phyloP scores from a whole-genome alignment of 2,113 vertebrate species.

The Casuarius casuarius region DNA sequence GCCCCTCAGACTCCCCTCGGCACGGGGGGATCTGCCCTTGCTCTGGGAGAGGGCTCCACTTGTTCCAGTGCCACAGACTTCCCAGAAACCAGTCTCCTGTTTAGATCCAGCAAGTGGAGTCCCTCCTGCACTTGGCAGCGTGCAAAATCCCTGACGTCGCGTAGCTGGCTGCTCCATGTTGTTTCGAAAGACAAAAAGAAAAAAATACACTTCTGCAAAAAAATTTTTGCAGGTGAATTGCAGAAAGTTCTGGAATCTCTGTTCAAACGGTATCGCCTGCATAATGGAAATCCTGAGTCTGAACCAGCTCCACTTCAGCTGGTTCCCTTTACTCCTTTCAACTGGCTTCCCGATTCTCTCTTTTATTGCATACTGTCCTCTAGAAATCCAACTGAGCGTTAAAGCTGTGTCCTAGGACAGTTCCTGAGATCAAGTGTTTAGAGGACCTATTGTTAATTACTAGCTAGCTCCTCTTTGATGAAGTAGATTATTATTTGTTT shows the following conservation, averaged over 20 bases:
- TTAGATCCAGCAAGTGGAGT: neutral
- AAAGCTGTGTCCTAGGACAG: neutral
- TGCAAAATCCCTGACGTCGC: neutral
- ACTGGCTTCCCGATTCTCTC: neutral
- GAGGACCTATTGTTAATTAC: neutral
- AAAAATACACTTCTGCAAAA: neutral
- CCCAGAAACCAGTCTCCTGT: neutral
- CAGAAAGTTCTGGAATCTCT: neutral
- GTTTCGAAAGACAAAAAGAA: neutral
- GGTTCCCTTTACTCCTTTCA: neutral
- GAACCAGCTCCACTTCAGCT: neutral
- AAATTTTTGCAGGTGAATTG: neutral
- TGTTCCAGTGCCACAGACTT: neutral
- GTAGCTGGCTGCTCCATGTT: neutral
- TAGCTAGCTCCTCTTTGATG: neutral
- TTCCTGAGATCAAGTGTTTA: neutral
- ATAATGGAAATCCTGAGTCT: neutral
- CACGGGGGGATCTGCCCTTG: neutral
- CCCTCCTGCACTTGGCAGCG: neutral
- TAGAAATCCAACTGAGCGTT: neutral
- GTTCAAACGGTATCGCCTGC: neutral
- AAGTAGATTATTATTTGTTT: neutral
- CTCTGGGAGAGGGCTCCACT: neutral
- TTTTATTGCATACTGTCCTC: neutral
- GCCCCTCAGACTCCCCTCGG: neutral